phyloP scores from a whole-genome alignment of 2,888 invertebrate species.

The Ommatoiulus sabulosus region DNA sequence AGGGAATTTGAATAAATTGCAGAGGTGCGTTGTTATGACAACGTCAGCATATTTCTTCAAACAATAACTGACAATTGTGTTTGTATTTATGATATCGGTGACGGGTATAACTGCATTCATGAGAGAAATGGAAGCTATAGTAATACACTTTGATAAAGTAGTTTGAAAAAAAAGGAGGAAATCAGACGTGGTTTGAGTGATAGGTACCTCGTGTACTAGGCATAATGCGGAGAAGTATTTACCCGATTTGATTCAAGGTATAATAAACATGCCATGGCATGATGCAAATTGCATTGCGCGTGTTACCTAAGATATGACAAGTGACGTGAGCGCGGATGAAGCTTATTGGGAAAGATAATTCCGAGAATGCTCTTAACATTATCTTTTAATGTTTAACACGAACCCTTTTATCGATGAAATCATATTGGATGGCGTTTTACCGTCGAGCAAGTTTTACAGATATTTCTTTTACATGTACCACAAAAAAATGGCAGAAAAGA shows the following conservation, averaged over 20 bases:
- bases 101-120: conserved; percentile 25
- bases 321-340: neutral
- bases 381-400: neutral
- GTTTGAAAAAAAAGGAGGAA: neutral
- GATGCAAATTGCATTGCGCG: neutral
- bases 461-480: no score
- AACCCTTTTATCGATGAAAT: neutral
- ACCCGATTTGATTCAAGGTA: neutral
- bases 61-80: conserved; percentile 40
- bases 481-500: no score
- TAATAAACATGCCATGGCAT: neutral
- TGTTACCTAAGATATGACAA: neutral
- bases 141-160: conserved; percentile 24
- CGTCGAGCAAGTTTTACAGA: no score
- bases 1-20: conserved; percentile 43
- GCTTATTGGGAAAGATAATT: neutral
- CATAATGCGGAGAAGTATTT: neutral
- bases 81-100: conserved; percentile 43
- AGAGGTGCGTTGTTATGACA: conserved; percentile 35
- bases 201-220: neutral
- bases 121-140: conserved; percentile 5
- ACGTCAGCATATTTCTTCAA: conserved; percentile 32
- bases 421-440: no score
- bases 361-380: neutral
- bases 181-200: conserved; percentile 16